These are phyloP conservation scores for Acomys russatus DNA, from an alignment of 2,797 vertebrate genomes.

Conservation along the genomic window DNA sequence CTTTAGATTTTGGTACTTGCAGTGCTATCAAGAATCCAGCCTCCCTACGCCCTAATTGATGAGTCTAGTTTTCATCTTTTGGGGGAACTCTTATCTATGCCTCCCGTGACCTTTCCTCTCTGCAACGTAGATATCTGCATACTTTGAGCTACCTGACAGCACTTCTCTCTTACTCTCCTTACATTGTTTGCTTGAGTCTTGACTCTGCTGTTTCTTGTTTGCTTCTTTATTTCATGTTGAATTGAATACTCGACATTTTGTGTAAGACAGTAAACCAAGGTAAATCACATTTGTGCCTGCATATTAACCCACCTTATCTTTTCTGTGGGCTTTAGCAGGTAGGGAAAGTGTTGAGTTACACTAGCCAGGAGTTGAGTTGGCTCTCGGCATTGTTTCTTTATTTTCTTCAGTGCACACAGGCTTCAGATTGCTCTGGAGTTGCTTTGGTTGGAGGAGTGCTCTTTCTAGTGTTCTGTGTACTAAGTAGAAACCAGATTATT, in stretches of 20 bases:
- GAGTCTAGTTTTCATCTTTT: background rate
- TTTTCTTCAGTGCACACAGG: background rate
- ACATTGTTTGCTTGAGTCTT: background rate
- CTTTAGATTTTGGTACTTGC: background rate
- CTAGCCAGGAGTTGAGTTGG: background rate
- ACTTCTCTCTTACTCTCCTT: background rate
- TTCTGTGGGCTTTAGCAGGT: background rate
- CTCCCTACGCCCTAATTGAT: background rate
- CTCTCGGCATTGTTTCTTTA: background rate
- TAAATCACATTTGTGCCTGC: background rate
- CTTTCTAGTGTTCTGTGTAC: background rate
- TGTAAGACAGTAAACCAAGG: background rate
- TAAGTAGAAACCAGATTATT: background rate
- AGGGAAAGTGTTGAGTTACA: background rate
- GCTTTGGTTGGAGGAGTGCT: background rate
- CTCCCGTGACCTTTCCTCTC: background rate
- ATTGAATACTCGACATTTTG: background rate
- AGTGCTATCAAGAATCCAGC: background rate
- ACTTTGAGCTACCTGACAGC: background rate
- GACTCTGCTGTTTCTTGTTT: background rate
- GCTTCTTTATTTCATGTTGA: background rate
- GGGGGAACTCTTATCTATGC: slow-evolving; percentile 1
- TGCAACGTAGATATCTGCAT: background rate
- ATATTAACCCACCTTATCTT: background rate
- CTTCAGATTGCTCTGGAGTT: background rate